Evolutionary conservation across 2,113 vertebrate species (phyloP).

Genomic region (Pollimyrus isidori): DNA sequence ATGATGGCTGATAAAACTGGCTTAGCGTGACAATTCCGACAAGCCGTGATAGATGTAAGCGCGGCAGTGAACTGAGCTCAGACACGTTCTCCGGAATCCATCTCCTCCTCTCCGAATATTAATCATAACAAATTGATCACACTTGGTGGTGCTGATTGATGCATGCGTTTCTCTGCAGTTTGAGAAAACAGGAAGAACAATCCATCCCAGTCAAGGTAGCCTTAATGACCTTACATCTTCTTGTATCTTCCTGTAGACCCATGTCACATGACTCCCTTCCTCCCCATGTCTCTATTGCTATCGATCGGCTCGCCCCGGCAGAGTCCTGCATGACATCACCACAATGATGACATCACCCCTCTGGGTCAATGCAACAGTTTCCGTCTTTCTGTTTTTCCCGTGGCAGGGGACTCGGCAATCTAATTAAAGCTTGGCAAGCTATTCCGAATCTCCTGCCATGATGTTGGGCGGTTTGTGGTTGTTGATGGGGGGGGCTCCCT

Average conservation of each 20-base stretch:
- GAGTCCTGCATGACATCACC: background rate
- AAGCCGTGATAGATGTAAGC: conserved; percentile 6
- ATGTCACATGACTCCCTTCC: conserved; percentile 28
- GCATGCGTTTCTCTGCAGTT: background rate
- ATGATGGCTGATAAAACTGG: conserved; percentile 6
- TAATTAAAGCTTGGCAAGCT: conserved; percentile 6
- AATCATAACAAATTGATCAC: conserved; percentile 19
- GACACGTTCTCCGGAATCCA: background rate
- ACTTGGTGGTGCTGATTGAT: background rate
- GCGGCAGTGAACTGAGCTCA: background rate
- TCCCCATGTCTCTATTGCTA: conserved; percentile 17
- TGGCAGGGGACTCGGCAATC: background rate
- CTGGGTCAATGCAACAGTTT: background rate
- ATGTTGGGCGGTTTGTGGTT: background rate
- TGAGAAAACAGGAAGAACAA: background rate
- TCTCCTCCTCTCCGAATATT: conserved; percentile 10
- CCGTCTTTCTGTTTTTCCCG: background rate
- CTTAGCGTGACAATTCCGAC: conserved; percentile 3
- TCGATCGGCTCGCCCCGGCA: background rate
- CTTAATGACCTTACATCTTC: background rate
- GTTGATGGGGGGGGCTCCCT: background rate
- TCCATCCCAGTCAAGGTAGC: background rate
- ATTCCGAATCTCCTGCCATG: background rate
- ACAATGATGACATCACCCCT: background rate
- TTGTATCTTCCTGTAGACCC: background rate